Base-by-base conservation (phyloP, 2,113 vertebrate species). In the Bujurquina vittata region DNA sequence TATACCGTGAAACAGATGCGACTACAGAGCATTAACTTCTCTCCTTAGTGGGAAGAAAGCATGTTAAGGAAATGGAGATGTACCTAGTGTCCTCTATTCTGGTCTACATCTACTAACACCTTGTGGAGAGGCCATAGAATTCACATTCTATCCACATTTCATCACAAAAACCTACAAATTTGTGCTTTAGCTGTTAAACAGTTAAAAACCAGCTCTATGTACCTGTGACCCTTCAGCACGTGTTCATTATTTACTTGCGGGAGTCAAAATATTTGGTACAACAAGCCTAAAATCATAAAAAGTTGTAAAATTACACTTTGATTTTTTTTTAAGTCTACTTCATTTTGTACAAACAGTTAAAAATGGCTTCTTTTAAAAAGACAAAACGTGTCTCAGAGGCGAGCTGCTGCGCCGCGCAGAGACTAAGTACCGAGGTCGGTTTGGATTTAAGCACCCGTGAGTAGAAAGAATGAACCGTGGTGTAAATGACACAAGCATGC, bases 361-460 rank as follows among this genome's bases (percentile, higher is more conserved):
- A 91, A 93, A 92, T 91, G 84, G 91, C 92, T 92, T 90, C 1
- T 83, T 63, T 77, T 46, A 55, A 60, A 74, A 87, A 88, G 73
- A 90, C 72, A 80, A 80, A 58, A 61, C 3, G 2, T 43, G 87
- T 84, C 81, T 88, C 75, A 2, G 31, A 74, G 85, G 60, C 49
- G 62, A 78, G 62, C 31, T 35, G 73, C 78, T 29, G 10, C 17
- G 61, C 77, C 56, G 10, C 23, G 60, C 81, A 56, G 82, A 85
- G 82, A 59, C 74, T 1, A 35, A 92, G 92, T 87, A 91, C 91
- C 84, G 88, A 93, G 91, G 90, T 94, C 52, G 72, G 73, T 90
- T 87, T 90, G 90, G 89, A 92, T 86, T 79, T 26, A 79, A 94
- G 91, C 91, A 91, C 91, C 92, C 40, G 67, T 84, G 88, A 83